phyloP scores from a whole-genome alignment of 2,113 vertebrate species.

The Oncorhynchus keta region DNA sequence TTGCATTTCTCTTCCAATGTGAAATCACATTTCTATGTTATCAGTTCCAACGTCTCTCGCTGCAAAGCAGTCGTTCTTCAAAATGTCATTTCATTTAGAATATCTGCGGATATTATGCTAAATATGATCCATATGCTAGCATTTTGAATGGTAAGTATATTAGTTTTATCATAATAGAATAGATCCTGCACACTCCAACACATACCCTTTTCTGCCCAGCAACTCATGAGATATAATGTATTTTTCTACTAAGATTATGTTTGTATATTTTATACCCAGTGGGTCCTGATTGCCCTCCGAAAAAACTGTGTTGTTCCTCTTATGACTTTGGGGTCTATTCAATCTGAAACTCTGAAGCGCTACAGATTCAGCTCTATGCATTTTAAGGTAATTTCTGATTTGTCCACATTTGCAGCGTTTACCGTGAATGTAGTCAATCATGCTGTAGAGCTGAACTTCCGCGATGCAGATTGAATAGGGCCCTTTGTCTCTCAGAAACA shows the following conservation, averaged over 20 bases:
- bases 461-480: background rate
- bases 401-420: too few relatives aligned
- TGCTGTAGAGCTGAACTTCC: too few relatives aligned
- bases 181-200: background rate
- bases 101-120: slow-evolving; percentile 65
- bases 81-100: slow-evolving; percentile 61
- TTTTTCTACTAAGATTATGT: background rate
- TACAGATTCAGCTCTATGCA: too few relatives aligned
- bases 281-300: background rate
- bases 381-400: too few relatives aligned
- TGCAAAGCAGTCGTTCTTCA: slow-evolving; percentile 55
- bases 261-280: background rate
- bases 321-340: background rate
- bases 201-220: background rate
- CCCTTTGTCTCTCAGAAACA: slow-evolving; percentile 24
- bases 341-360: too few relatives aligned
- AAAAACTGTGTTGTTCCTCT: background rate
- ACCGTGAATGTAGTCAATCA: too few relatives aligned
- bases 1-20: slow-evolving; percentile 73
- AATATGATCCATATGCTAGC: background rate
- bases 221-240: background rate
- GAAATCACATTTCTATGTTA: slow-evolving; percentile 73
- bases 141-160: slow-evolving; percentile 1
- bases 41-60: slow-evolving; percentile 58
- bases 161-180: background rate